Evolutionary conservation across 1,140 invertebrate genomes (phyloP), one percentile per base, ranked within the genome.

Genomic region (Adoxophyes honmai): DNA sequence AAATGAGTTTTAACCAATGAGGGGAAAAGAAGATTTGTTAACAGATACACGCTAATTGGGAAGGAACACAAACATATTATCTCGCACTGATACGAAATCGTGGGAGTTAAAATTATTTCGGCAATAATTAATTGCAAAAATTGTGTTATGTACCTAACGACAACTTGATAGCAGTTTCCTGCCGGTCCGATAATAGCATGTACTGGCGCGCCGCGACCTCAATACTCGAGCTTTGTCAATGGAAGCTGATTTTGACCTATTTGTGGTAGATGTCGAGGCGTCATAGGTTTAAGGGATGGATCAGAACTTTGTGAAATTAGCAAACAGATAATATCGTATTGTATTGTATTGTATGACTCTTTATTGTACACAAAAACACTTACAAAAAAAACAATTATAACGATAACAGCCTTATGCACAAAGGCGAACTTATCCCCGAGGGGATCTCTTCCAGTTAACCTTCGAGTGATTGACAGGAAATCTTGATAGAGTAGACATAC

Each of bases 61-160:
- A 28, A 28, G 21, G 21, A 13, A 37, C 1, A 37, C 36, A 37
- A 37, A 13, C 10, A 38, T 55, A 36, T 57, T 56, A 38, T 62
- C 54, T 67, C 51, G 37, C 16, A 16, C 36, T 37, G 56, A 66
- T 63, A 65, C 33, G 16, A 63, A 59, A 68, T 59, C 64, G 77
- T 80, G 75, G 78, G 71, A 83, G 78, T 81, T 71, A 69, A 36
- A 74, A 76, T 85, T 81, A 87, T 86, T 87, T 88, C 82, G 85
- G 82, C 82, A 86, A 86, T 70, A 75, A 82, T 85, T 88, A 75
- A 82, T 86, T 88, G 85, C 85, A 86, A 86, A 86, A 85, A 86
- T 84, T 85, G 66, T 83, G 75, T 81, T 86, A 80, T 75, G 69
- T 81, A 83, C 73, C 74, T 74, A 84, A 71, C 82, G 75, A 81